Evolutionary conservation across 2,113 vertebrate species (phyloP).

Genomic region (Canis aureus): DNA sequence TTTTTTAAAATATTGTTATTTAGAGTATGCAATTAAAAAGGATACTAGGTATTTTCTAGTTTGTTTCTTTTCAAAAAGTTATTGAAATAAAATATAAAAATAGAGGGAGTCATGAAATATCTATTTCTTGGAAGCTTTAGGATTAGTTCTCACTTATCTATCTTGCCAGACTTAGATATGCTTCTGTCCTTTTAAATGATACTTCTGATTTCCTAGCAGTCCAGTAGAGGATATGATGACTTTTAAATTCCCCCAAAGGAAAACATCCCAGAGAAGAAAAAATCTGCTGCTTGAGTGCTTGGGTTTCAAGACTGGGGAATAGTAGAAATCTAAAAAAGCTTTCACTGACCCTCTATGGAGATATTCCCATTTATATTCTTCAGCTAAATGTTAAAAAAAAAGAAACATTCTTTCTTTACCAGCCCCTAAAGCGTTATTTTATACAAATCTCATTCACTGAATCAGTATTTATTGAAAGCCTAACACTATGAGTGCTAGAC

Average conservation of each 20-base stretch:
- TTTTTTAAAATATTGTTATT: conserved; percentile 26
- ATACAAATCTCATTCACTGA: background rate
- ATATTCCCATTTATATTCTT: background rate
- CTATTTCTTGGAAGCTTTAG: background rate
- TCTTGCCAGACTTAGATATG: background rate
- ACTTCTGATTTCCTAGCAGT: background rate
- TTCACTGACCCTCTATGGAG: background rate
- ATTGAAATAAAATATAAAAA: conserved; percentile 12
- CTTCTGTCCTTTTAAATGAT: conserved; percentile 28
- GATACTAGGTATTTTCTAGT: background rate
- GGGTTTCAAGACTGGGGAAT: background rate
- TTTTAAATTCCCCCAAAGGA: background rate
- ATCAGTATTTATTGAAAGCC: background rate
- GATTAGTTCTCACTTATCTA: background rate
- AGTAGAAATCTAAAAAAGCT: background rate
- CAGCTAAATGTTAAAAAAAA: background rate
- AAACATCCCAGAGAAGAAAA: background rate
- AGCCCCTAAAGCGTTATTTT: background rate
- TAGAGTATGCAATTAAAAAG: conserved; percentile 26
- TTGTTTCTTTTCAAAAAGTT: background rate
- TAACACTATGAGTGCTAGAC: background rate
- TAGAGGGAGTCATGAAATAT: background rate
- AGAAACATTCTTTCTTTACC: background rate
- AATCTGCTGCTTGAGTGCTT: background rate
- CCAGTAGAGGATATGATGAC: background rate